Evolutionary conservation across 2,888 invertebrate genomes (phyloP).

Genomic region (Eurytoma adleriae): DNA sequence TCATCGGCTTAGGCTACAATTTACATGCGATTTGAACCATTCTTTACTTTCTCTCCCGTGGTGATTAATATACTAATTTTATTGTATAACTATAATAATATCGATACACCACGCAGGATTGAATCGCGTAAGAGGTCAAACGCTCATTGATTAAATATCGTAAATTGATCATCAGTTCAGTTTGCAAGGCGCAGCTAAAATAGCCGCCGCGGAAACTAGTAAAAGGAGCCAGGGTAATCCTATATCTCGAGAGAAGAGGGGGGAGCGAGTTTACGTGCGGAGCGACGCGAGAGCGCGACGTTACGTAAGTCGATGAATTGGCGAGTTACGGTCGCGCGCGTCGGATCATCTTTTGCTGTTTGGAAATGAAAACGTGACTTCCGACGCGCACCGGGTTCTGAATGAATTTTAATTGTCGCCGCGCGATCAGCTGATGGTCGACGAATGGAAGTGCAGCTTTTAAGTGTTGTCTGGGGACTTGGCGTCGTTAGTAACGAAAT

Average conservation of each 20-base stretch:
- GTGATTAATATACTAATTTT: too few relatives aligned
- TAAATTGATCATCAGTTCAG: neutral
- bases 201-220: neutral
- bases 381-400: neutral
- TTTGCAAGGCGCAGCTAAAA: too few relatives aligned
- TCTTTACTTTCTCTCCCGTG: too few relatives aligned
- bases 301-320: neutral
- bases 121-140: too few relatives aligned
- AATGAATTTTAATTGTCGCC: slow-evolving; percentile 1
- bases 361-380: neutral
- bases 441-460: too few relatives aligned
- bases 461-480: too few relatives aligned
- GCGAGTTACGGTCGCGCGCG: neutral
- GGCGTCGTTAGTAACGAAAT: too few relatives aligned
- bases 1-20: too few relatives aligned
- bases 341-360: too few relatives aligned
- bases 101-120: too few relatives aligned
- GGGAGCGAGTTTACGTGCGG: neutral
- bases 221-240: neutral
- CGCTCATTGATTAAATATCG: neutral
- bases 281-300: neutral
- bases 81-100: too few relatives aligned
- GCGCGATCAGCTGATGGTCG: neutral
- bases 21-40: too few relatives aligned
- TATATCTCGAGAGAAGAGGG: neutral